Conservation (phyloP, 2,113 vertebrate genomes). For the Promerops cafer region DNA sequence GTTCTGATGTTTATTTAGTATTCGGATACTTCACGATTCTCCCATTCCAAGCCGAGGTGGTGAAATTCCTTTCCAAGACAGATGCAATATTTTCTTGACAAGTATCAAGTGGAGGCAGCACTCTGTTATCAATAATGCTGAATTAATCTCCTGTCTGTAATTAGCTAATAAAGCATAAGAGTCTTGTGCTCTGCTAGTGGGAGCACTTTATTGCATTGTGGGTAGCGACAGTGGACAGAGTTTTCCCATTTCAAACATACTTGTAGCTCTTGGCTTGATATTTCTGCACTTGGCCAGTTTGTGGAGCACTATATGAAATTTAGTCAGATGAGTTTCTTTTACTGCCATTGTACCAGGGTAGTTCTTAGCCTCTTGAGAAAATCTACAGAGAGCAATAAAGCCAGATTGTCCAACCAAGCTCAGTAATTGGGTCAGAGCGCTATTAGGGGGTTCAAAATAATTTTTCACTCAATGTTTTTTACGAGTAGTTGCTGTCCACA, state of each 20-base stretch:
- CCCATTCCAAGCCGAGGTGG: neutral
- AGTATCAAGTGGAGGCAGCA: neutral
- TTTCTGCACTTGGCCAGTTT: neutral
- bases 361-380: neutral
- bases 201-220: conserved; percentile 54
- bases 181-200: neutral
- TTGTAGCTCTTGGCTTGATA: neutral
- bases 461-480: neutral
- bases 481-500: neutral
- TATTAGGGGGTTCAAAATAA: neutral
- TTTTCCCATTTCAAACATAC: conserved; percentile 21
- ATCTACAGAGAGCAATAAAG: neutral
- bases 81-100: neutral
- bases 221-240: conserved; percentile 24
- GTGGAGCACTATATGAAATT: neutral
- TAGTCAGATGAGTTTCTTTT: conserved; percentile 24
- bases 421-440: neutral
- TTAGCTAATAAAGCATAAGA: conserved; percentile 34
- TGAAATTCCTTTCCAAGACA: conserved; percentile 27
- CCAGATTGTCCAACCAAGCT: neutral
- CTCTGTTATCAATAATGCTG: neutral
- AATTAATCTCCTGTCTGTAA: conserved; percentile 56
- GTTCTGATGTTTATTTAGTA: neutral
- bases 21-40: neutral
- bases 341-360: neutral